Conservation (phyloP, 1,140 invertebrate species). For the Ceratosolen solmsi region DNA sequence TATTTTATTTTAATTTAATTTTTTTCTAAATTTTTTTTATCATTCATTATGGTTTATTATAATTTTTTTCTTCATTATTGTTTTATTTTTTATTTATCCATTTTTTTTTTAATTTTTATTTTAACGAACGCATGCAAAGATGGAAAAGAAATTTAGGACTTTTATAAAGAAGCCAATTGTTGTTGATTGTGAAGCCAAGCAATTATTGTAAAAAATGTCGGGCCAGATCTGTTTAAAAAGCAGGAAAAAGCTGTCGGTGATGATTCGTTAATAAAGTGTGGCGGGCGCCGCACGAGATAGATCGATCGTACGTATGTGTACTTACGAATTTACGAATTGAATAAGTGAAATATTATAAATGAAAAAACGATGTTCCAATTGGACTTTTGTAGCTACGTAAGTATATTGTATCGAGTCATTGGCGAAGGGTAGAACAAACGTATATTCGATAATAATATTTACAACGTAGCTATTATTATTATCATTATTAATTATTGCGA, state of each 20-base stretch:
- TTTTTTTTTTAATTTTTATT: not conserved
- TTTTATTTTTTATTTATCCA: no score
- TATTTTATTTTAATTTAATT: conserved; percentile 1
- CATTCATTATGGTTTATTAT: no score
- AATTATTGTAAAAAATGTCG: conserved; percentile 25
- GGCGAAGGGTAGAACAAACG: conserved; percentile 41
- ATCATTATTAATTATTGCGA: conserved; percentile 34
- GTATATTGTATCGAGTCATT: conserved; percentile 47
- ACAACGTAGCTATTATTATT: conserved; percentile 42
- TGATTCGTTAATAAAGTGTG: conserved; percentile 21
- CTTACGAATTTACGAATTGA: not conserved
- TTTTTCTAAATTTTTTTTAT: no score
- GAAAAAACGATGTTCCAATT: conserved; percentile 43
- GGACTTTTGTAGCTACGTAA: conserved; percentile 45
- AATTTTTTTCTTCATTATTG: no score
- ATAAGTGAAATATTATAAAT: conserved; percentile 7
- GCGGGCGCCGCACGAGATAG: not conserved
- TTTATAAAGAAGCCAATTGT: conserved; percentile 5
- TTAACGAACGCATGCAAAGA: not conserved
- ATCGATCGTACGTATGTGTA: conserved; percentile 16
- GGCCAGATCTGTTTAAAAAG: conserved; percentile 18
- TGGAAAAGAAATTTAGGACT: conserved; percentile 12
- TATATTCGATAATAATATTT: conserved; percentile 47
- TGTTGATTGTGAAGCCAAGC: no score
- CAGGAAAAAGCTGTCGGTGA: conserved; percentile 14